Conservation (phyloP, 2,113 vertebrate genomes). For the Gambusia holbrooki region DNA sequence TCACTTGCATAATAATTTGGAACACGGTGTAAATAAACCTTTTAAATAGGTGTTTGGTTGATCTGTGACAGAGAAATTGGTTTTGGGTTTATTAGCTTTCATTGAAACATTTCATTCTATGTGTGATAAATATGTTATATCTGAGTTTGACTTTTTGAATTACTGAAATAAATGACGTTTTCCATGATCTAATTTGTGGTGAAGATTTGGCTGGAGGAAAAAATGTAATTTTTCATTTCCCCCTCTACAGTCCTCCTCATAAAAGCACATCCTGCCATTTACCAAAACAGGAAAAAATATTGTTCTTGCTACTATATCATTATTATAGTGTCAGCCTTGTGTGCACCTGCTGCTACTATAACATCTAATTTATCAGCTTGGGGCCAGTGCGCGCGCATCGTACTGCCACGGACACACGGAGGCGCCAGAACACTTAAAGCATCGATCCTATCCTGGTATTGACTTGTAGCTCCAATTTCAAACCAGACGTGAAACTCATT, state of each 20-base stretch:
- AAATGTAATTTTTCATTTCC: too few species aligned
- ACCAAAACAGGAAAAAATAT: not conserved
- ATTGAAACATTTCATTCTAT: too few species aligned
- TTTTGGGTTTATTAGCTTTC: too few species aligned
- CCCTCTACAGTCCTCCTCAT: not conserved
- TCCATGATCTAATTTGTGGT: too few species aligned
- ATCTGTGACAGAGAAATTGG: not conserved
- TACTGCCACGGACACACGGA: conserved; percentile 57
- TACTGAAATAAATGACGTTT: too few species aligned
- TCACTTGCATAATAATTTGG: too few species aligned
- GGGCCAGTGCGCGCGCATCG: not conserved
- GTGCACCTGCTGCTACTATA: conserved; percentile 23
- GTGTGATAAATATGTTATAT: too few species aligned
- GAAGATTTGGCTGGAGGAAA: too few species aligned
- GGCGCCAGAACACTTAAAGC: conserved; percentile 66
- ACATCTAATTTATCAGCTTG: not conserved
- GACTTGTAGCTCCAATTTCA: conserved; percentile 52
- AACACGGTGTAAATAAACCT: not conserved
- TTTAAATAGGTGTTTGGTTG: not conserved
- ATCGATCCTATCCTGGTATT: conserved; percentile 38
- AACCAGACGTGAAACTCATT: conserved; percentile 59
- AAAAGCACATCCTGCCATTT: not conserved
- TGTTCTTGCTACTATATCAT: not conserved
- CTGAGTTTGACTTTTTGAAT: too few species aligned
- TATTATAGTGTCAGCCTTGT: not conserved